A percentile compares a stretch with the other conserved stretches of the same genome.
phyloP scores from a whole-genome alignment of 2,888 invertebrate genomes.

The Ichneumon xanthorius region DNA sequence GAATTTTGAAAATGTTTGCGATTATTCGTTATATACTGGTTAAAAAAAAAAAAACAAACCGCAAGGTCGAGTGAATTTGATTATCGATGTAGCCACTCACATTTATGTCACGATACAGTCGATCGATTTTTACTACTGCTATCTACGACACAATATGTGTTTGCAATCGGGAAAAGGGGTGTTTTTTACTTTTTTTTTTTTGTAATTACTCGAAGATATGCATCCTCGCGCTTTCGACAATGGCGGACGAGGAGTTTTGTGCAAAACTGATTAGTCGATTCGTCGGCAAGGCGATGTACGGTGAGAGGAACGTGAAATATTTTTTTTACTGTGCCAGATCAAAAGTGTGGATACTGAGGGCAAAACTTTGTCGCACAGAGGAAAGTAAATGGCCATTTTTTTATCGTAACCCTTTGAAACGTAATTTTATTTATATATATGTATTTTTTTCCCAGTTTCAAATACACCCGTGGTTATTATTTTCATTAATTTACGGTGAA shows the following conservation, averaged over 20 bases:
- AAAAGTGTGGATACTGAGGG: conserved; percentile 12
- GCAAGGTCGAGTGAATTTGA: conserved; percentile 6
- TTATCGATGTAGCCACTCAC: conserved; percentile 38
- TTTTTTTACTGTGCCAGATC: conserved; percentile 50
- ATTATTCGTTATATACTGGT: not conserved
- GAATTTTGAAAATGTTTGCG: conserved; percentile 1
- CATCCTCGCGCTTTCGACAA: not conserved
- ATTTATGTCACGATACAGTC: conserved; percentile 64
- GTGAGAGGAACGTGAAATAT: conserved; percentile 31
- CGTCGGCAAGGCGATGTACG: conserved; percentile 45
- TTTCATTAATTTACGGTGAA: not conserved
- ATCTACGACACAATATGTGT: not conserved
- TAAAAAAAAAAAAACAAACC: not conserved
- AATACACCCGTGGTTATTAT: too few species aligned
- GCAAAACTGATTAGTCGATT: conserved; percentile 55
- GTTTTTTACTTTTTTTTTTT: not conserved
- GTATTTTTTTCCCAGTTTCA: too few species aligned
- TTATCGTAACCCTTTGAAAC: not conserved
- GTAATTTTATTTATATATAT: too few species aligned
- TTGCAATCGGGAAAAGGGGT: conserved; percentile 8
- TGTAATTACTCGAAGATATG: conserved; percentile 13
- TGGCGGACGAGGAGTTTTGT: conserved; percentile 26
- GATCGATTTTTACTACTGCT: conserved; percentile 29
- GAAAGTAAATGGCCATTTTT: conserved; percentile 18
- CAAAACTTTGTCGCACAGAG: conserved; percentile 44